Percentiles rank a stretch among this genome's conserved stretches.
phyloP scores from a whole-genome alignment of 1,140 invertebrate species.

The Drosophila nannoptera region DNA sequence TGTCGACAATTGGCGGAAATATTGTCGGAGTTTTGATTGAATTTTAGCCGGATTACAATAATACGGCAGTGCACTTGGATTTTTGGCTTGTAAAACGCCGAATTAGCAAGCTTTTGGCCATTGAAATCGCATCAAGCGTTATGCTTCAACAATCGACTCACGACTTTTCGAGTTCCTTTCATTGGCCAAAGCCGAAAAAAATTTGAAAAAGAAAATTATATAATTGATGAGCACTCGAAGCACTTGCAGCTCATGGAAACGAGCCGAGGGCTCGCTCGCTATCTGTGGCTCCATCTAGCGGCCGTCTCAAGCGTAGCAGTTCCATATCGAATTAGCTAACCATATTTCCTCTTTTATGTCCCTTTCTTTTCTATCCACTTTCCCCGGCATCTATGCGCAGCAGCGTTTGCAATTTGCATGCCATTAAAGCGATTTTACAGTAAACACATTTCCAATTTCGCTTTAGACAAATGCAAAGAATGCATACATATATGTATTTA shows the following conservation, averaged over 20 bases:
- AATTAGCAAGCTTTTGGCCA: constrained; percentile 35
- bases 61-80: constrained; percentile 39
- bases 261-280: not conserved
- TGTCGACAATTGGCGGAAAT: constrained; percentile 1
- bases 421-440: constrained; percentile 50
- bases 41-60: constrained; percentile 63
- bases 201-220: not conserved
- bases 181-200: not conserved
- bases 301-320: too few relatives aligned
- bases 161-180: constrained; percentile 31
- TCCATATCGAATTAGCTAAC: too few relatives aligned
- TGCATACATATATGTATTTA: constrained; percentile 4
- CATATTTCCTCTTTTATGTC: constrained; percentile 1
- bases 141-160: constrained; percentile 28
- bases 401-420: constrained; percentile 35
- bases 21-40: constrained; percentile 58
- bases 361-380: constrained; percentile 6
- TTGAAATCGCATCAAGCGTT: constrained; percentile 31
- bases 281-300: too few relatives aligned
- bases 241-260: not conserved
- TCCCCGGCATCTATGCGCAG: constrained; percentile 13
- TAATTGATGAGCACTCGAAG: constrained; percentile 3
- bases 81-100: constrained; percentile 29
- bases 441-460: constrained; percentile 56
- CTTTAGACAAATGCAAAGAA: constrained; percentile 32